Conservation (phyloP, 2,797 vertebrate species). For the Esox lucius region DNA sequence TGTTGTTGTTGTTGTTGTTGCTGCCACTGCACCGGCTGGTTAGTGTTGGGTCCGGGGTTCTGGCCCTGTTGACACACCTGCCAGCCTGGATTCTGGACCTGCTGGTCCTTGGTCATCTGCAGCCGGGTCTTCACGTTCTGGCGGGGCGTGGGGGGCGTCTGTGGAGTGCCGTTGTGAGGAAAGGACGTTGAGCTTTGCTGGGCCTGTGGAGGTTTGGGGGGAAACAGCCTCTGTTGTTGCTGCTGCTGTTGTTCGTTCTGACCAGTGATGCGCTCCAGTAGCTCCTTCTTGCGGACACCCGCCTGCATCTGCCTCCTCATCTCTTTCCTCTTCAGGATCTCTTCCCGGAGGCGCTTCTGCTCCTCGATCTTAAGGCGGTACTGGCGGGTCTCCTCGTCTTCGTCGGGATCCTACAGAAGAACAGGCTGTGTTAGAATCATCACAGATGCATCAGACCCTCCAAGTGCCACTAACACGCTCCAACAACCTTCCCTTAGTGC, state of each 20-base stretch:
- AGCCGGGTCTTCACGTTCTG: constrained; percentile 69
- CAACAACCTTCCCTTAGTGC: neutral
- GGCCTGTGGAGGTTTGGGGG: constrained; percentile 62
- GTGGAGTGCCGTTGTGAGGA: constrained; percentile 50
- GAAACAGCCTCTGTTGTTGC: constrained; percentile 51
- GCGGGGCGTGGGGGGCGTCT: constrained; percentile 31
- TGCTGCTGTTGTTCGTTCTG: constrained; percentile 55
- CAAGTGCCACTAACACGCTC: neutral
- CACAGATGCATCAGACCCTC: constrained; percentile 25
- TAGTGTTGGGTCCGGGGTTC: constrained; percentile 66
- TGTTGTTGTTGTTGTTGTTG: constrained; percentile 34
- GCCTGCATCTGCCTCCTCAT: constrained; percentile 94
- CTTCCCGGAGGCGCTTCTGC: constrained; percentile 93
- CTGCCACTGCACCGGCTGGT: constrained; percentile 68
- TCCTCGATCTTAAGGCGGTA: constrained; percentile 97
- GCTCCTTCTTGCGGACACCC: constrained; percentile 90
- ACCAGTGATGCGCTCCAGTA: constrained; percentile 86
- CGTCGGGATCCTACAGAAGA: constrained; percentile 80
- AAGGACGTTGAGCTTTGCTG: constrained; percentile 53
- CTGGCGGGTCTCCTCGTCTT: constrained; percentile 93
- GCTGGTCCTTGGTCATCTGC: constrained; percentile 56
- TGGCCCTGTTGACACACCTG: constrained; percentile 45
- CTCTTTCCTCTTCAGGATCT: constrained; percentile 93
- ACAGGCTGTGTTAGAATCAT: constrained; percentile 19
- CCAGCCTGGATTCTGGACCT: neutral